Conservation (phyloP, 1,140 invertebrate species). For the Macrosteles quadrilineatus region DNA sequence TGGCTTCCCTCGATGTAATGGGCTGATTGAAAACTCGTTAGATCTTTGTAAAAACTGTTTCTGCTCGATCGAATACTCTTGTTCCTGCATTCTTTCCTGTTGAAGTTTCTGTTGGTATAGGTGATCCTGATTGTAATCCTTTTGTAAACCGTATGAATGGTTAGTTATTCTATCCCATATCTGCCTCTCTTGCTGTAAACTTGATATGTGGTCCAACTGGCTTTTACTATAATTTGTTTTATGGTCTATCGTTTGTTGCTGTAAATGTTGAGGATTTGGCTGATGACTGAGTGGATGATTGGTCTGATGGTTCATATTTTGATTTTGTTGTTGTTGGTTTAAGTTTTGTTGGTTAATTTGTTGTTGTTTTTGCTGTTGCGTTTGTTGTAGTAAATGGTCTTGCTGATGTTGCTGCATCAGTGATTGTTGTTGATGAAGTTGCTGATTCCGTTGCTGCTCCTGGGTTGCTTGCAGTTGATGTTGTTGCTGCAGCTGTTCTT, state of each 20-base stretch:
- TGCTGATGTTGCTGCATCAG: conserved; percentile 36
- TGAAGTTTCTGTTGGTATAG: conserved; percentile 22
- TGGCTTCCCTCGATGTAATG: background rate
- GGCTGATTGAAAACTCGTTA: background rate
- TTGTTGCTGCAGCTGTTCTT: conserved; percentile 28
- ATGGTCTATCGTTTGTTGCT: background rate
- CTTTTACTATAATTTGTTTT: background rate
- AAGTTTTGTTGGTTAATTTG: conserved; percentile 33
- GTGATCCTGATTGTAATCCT: conserved; percentile 21
- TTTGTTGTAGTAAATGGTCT: conserved; percentile 31
- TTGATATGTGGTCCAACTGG: conserved; percentile 6
- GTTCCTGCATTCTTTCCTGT: conserved; percentile 19
- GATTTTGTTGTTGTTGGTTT: conserved; percentile 29
- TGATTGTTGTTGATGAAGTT: conserved; percentile 37
- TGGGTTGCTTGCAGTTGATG: conserved; percentile 27
- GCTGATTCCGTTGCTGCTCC: conserved; percentile 34
- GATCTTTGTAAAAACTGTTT: conserved; percentile 28
- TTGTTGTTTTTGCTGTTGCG: conserved; percentile 34
- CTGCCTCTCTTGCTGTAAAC: conserved; percentile 16
- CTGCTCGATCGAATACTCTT: conserved; percentile 28
- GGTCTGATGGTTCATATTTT: conserved; percentile 1
- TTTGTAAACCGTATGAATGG: conserved; percentile 4
- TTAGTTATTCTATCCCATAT: conserved; percentile 17
- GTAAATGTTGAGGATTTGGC: background rate
- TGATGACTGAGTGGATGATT: conserved; percentile 10